Base-by-base conservation (phyloP, 2,888 invertebrate genomes). In the Pedicia rivosa region DNA sequence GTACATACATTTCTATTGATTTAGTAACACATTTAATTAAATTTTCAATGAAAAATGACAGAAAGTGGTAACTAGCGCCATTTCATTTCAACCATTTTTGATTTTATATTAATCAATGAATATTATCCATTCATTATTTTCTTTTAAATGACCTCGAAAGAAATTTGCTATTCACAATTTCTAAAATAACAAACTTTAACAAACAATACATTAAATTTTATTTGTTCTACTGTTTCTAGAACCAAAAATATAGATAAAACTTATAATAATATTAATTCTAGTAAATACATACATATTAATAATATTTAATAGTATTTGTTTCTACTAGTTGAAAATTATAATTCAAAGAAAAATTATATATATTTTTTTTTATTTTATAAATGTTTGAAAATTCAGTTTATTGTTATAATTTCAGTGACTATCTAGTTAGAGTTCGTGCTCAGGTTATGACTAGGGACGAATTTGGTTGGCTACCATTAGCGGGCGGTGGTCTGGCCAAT, bases 371-470 rank as follows among this genome's bases (percentile, higher is more conserved):
- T 22, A 9, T 22, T 22, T 22, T 22, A 22, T 27, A 31, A 31
- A 7, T 12, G 9, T 32, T 19, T 24, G 22, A 32, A 4, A 37
- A 17, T 25, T 9, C 13, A 22, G 13, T 24, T 38, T 30, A 9
- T 10, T 30, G 32, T 35, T 46, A 50, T 48, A 47, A 44, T 70
- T 73, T 25, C 69, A 87, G 87, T 79, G 82, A 78, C 70, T 81
- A 78, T 68, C 70, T 92, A 78, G 92, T 94, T 72, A 87, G 86
- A 66, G 92, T 95, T 62, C 83, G 90, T 59, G 94, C 94, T 68
- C 94, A 94, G 78, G 94, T 94, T 68, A 95, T 95, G 94, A 87
- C 84, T 58, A 76, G 94, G 62, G 94, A 95, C 75, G 95, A 94
- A 64, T 92, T 90, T 47, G 91, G 92, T 50, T 94, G 92, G 92